These are phyloP conservation scores for Protonemura montana DNA, from an alignment of 2,888 invertebrate genomes.

Conservation along the genomic window DNA sequence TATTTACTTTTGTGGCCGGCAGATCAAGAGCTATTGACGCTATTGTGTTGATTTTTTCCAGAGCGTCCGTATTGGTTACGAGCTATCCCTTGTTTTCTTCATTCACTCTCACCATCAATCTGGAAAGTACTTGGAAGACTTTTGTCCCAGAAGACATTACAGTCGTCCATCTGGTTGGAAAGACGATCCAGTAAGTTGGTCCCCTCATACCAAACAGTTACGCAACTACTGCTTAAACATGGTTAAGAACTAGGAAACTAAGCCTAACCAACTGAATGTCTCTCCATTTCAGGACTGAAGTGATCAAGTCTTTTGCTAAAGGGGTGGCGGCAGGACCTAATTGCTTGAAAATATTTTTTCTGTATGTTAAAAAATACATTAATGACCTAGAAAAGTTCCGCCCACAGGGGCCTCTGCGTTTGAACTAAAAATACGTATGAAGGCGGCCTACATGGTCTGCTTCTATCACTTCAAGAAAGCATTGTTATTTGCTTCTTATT, in stretches of 20 bases:
- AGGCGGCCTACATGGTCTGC: too few relatives aligned
- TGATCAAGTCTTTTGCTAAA: not conserved
- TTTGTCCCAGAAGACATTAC: not conserved
- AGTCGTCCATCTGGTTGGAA: not conserved
- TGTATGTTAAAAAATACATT: not conserved
- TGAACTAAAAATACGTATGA: not conserved
- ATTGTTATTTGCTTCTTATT: too few relatives aligned
- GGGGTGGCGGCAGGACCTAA: not conserved
- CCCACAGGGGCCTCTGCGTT: not conserved
- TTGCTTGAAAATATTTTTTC: not conserved
- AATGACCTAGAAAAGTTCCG: not conserved
- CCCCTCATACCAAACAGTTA: not conserved
- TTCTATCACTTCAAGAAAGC: too few relatives aligned
- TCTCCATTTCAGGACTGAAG: not conserved
- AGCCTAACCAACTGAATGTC: not conserved
- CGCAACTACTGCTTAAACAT: not conserved
- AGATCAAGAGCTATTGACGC: too few relatives aligned
- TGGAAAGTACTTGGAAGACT: not conserved
- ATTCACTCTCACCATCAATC: not conserved
- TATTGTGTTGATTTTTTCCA: not conserved
- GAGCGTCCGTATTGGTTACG: not conserved
- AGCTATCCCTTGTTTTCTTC: not conserved
- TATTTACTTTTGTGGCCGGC: too few relatives aligned
- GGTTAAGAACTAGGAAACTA: not conserved
- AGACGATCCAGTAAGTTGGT: not conserved